These are phyloP conservation scores for Microtus ochrogaster DNA, from an alignment of 2,113 vertebrate species.

Conservation along the genomic window DNA sequence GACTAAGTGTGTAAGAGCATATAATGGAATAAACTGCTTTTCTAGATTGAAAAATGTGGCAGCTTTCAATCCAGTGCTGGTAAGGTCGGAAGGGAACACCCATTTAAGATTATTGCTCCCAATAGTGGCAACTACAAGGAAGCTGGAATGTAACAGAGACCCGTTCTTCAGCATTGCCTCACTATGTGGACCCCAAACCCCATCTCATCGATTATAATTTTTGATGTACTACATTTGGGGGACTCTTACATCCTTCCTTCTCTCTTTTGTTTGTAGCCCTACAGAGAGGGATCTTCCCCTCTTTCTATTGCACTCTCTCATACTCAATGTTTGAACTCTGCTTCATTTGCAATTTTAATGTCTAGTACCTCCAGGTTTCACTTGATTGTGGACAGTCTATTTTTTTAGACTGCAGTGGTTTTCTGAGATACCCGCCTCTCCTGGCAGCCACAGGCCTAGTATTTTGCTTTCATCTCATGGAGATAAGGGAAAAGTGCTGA, in stretches of 20 bases:
- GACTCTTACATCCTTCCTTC: neutral
- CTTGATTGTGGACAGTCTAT: neutral
- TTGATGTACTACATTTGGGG: neutral
- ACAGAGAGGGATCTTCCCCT: neutral
- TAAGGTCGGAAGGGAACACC: neutral
- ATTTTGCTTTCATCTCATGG: neutral
- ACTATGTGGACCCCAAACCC: neutral
- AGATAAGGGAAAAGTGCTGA: neutral
- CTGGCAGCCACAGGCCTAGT: neutral
- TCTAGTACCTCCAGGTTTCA: neutral
- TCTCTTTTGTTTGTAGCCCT: neutral
- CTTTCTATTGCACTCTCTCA: neutral
- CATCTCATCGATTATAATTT: neutral
- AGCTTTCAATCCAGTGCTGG: neutral
- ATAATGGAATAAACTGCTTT: conserved; percentile 89
- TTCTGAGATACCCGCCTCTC: neutral
- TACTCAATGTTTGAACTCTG: neutral
- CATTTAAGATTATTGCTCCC: neutral
- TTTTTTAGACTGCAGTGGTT: neutral
- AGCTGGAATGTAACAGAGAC: neutral
- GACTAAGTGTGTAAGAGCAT: conserved; percentile 86
- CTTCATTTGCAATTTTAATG: neutral
- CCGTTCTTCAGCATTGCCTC: neutral
- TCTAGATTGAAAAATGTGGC: conserved; percentile 80
- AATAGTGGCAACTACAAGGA: neutral